These are phyloP conservation scores for Drosophila macrospina DNA, from an alignment of 2,888 invertebrate species.

Conservation along the genomic window DNA sequence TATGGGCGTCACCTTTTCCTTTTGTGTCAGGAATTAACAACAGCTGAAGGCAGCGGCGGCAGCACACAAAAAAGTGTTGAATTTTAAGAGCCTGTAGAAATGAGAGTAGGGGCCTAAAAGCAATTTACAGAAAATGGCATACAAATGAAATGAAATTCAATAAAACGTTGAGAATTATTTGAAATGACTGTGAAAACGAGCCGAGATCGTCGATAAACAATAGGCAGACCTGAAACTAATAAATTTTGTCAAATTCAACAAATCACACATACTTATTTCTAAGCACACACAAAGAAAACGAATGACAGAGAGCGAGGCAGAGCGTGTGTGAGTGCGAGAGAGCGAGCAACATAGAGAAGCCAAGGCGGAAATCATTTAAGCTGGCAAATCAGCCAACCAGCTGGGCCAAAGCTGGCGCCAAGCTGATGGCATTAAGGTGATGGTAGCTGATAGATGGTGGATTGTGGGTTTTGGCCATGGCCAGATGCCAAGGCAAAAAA, in stretches of 20 bases:
- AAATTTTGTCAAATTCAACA: constrained; percentile 79
- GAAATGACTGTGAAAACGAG: constrained; percentile 38
- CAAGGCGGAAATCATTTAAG: constrained; percentile 79
- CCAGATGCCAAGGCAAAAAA: constrained; percentile 58
- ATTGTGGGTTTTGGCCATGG: constrained; percentile 24
- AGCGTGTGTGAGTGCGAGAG: not conserved
- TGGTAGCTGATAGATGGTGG: constrained; percentile 1
- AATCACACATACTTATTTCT: constrained; percentile 63
- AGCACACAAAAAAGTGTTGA: constrained; percentile 44
- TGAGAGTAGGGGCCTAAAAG: constrained; percentile 15
- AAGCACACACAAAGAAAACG: constrained; percentile 13
- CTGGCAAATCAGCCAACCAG: constrained; percentile 74
- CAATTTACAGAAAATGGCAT: constrained; percentile 27
- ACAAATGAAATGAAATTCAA: constrained; percentile 50
- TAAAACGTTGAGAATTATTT: constrained; percentile 42
- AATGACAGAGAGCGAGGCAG: not conserved
- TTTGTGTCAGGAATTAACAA: constrained; percentile 41
- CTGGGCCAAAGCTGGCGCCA: constrained; percentile 51
- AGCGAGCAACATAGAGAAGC: not conserved
- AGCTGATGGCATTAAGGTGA: constrained; percentile 46
- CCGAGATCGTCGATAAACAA: constrained; percentile 53
- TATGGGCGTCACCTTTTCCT: constrained; percentile 47
- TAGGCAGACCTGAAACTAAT: constrained; percentile 75
- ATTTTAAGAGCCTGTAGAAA: constrained; percentile 45
- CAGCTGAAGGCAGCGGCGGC: constrained; percentile 7